Evolutionary conservation across 1,140 invertebrate genomes (phyloP).

Genomic region (Drosophila bocqueti): DNA sequence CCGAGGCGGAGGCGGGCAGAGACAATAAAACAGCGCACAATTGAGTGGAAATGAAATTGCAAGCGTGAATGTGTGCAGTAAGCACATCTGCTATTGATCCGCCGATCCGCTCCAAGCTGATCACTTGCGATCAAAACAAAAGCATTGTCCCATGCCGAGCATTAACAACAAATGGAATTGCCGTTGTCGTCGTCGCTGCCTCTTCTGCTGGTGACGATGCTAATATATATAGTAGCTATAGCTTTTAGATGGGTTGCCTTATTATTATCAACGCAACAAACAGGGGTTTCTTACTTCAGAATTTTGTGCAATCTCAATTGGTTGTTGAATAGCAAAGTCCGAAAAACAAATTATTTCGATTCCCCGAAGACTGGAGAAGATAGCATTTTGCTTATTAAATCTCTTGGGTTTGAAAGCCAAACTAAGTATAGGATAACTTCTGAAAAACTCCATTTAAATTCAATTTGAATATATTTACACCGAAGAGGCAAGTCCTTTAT

Average conservation of each 20-base stretch:
- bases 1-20: slow-evolving; percentile 3
- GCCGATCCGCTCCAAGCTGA: slow-evolving; percentile 16
- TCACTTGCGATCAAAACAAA: slow-evolving; percentile 61
- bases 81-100: slow-evolving; percentile 43
- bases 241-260: slow-evolving; percentile 14
- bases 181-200: slow-evolving; percentile 1
- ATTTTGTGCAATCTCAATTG: slow-evolving; percentile 6
- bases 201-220: slow-evolving; percentile 16
- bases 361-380: not conserved
- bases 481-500: not conserved
- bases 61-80: slow-evolving; percentile 16
- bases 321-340: slow-evolving; percentile 12
- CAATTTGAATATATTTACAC: not conserved
- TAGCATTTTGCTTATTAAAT: not conserved
- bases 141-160: slow-evolving; percentile 62
- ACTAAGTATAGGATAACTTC: not conserved
- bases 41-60: slow-evolving; percentile 54
- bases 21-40: slow-evolving; percentile 60
- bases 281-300: slow-evolving; percentile 12
- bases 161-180: slow-evolving; percentile 47
- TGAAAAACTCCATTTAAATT: not conserved
- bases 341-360: slow-evolving; percentile 1
- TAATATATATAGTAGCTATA: slow-evolving; percentile 9
- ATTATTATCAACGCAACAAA: not conserved
- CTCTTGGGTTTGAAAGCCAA: not conserved